These are phyloP conservation scores for Bombus sylvicola DNA, from an alignment of 1,140 invertebrate genomes.

Conservation along the genomic window DNA sequence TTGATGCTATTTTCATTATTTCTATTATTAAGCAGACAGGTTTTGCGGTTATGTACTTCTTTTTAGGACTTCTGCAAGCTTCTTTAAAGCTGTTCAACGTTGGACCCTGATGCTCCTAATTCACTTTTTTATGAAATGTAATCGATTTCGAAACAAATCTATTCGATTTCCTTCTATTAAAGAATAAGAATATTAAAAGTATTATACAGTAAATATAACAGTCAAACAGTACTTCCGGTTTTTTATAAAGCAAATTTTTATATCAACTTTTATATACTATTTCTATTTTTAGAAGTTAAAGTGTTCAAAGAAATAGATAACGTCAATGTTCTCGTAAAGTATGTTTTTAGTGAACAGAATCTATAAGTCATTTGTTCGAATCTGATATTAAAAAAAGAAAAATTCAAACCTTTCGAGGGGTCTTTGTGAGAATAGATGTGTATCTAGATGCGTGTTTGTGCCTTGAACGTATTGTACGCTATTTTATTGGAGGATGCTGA, in stretches of 20 bases:
- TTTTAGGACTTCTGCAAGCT: not conserved
- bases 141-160: too few species aligned
- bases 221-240: too few species aligned
- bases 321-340: not conserved
- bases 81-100: not conserved
- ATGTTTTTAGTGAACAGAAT: not conserved
- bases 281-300: not conserved
- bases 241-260: too few species aligned
- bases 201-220: too few species aligned
- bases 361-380: not conserved
- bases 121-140: too few species aligned
- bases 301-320: not conserved
- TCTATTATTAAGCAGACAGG: not conserved
- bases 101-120: not conserved
- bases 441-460: not conserved
- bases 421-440: constrained; percentile 11
- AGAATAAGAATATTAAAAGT: too few species aligned
- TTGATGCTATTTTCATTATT: not conserved
- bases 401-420: not conserved
- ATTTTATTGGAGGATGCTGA: constrained; percentile 73
- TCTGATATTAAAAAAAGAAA: not conserved
- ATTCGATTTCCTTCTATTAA: too few species aligned
- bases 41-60: not conserved
- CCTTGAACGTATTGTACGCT: constrained; percentile 19
- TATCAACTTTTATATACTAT: too few species aligned